Conservation (phyloP, 2,113 vertebrate genomes). For the Austrofundulus limnaeus region DNA sequence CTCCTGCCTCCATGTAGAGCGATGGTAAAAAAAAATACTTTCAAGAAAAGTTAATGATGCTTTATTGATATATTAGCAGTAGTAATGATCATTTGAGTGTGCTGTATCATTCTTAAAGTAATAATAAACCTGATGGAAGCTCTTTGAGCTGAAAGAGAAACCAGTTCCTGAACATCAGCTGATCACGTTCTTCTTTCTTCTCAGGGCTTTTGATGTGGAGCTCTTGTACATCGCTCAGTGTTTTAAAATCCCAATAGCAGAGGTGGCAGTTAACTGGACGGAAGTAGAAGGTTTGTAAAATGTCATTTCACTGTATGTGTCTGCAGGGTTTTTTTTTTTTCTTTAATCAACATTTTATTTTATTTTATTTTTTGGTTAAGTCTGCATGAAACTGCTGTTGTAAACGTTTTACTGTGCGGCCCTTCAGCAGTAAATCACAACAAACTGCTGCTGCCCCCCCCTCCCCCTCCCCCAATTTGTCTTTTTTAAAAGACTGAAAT, state of each 20-base stretch:
- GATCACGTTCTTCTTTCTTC: background rate
- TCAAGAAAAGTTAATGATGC: no score
- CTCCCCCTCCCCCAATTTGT: no score
- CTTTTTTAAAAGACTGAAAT: background rate
- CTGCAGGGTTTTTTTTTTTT: background rate
- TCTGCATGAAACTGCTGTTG: no score
- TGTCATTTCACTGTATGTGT: slow-evolving; percentile 1
- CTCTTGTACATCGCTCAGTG: slow-evolving; percentile 93
- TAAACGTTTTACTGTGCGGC: background rate
- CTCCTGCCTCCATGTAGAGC: slow-evolving; percentile 90
- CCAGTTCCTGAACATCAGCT: slow-evolving; percentile 11
- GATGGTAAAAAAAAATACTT: slow-evolving; percentile 81
- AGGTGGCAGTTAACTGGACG: slow-evolving; percentile 98
- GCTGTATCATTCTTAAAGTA: no score
- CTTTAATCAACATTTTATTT: no score
- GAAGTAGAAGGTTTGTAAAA: slow-evolving; percentile 92
- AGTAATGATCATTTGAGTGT: no score
- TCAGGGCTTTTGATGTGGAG: slow-evolving; percentile 97
- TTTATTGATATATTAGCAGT: background rate
- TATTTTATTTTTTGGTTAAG: no score
- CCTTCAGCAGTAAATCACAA: background rate
- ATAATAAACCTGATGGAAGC: no score
- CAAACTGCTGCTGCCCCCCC: background rate
- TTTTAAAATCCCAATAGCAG: slow-evolving; percentile 90
- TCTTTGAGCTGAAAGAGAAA: slow-evolving; percentile 1